Evolutionary conservation across 2,113 vertebrate genomes (phyloP).

Genomic region (Uria aalge): DNA sequence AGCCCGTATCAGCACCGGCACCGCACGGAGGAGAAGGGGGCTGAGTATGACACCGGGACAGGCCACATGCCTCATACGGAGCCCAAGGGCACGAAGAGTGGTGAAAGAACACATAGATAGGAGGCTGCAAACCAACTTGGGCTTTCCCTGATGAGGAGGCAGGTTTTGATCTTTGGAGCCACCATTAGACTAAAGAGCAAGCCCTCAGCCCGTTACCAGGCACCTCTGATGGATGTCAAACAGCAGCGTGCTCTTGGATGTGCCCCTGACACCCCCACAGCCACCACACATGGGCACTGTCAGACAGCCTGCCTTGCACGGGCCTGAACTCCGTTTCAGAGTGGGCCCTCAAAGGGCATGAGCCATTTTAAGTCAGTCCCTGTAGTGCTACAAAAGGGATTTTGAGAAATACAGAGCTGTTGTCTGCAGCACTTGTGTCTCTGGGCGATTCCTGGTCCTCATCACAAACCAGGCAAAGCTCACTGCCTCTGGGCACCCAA

Average conservation of each 20-base stretch:
- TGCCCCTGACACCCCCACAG: not conserved
- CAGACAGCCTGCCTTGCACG: not conserved
- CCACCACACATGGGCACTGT: not conserved
- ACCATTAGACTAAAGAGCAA: not conserved
- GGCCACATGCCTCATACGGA: not conserved
- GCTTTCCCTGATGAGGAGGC: not conserved
- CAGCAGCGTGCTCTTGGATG: not conserved
- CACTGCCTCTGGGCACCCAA: not conserved
- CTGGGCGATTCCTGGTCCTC: not conserved
- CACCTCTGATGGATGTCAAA: not conserved
- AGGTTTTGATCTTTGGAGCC: not conserved
- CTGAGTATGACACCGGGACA: rapidly evolving
- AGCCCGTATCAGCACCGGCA: rapidly evolving
- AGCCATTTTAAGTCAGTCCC: not conserved
- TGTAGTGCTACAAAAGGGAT: not conserved
- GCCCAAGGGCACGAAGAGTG: rapidly evolving
- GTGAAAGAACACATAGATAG: not conserved
- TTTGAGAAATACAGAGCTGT: not conserved
- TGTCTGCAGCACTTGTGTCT: not conserved
- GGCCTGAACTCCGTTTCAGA: rapidly evolving
- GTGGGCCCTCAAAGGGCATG: rapidly evolving
- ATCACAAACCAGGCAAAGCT: not conserved
- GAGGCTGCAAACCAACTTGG: not conserved
- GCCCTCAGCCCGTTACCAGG: rapidly evolving
- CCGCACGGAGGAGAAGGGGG: rapidly evolving